Percentiles rank a stretch among this genome's conserved stretches.
phyloP scores from a whole-genome alignment of 2,113 vertebrate genomes.

The Grus americana region DNA sequence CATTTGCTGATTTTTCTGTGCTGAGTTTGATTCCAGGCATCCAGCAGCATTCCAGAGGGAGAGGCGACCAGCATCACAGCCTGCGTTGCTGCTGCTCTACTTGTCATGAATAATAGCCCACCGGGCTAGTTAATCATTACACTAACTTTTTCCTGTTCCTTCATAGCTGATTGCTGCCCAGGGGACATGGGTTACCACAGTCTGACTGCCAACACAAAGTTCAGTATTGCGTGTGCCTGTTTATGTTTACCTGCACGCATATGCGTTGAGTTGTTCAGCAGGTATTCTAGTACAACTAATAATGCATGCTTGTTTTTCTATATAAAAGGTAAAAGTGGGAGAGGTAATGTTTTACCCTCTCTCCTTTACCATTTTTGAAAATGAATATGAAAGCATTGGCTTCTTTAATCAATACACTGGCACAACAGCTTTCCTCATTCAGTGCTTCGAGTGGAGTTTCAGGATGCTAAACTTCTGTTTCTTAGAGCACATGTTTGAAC shows the following conservation, averaged over 20 bases:
- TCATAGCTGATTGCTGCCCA: slow-evolving; percentile 48
- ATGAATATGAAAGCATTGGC: not conserved
- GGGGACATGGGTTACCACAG: slow-evolving; percentile 5
- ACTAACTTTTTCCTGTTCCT: slow-evolving; percentile 32
- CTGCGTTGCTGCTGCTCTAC: slow-evolving; percentile 33
- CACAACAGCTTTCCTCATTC: not conserved
- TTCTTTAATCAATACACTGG: not conserved
- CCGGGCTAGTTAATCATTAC: slow-evolving; percentile 67
- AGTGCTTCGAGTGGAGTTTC: not conserved
- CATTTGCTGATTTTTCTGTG: not conserved
- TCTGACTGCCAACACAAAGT: slow-evolving; percentile 22
- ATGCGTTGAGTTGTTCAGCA: not conserved
- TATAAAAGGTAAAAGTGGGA: not conserved
- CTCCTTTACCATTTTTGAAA: not conserved
- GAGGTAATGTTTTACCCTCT: not conserved
- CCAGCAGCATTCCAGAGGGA: slow-evolving; percentile 28
- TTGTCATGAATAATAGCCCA: slow-evolving; percentile 57
- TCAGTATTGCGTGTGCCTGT: not conserved
- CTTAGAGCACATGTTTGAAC: not conserved
- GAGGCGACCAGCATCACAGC: not conserved
- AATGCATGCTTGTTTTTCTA: not conserved
- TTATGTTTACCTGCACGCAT: slow-evolving; percentile 18
- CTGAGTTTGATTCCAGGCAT: slow-evolving; percentile 27
- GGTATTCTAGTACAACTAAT: not conserved
- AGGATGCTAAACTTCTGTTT: not conserved